These are phyloP conservation scores for Balaenoptera acutorostrata DNA, from an alignment of 2,113 vertebrate species.

Conservation along the genomic window DNA sequence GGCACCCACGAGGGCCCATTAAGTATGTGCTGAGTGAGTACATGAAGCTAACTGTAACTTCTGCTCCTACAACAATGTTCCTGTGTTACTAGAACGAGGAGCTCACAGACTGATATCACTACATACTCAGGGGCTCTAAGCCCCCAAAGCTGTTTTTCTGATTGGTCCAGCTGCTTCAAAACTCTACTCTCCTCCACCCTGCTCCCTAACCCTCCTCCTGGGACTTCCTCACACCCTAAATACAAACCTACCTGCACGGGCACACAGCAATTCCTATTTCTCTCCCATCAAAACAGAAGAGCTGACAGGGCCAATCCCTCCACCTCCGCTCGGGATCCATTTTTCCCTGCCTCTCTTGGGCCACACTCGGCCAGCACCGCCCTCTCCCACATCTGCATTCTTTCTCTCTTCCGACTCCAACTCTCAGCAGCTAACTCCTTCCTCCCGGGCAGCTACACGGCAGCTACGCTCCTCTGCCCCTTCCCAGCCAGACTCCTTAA, in stretches of 20 bases:
- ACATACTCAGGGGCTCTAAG: neutral
- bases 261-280: neutral
- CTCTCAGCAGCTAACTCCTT: neutral
- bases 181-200: neutral
- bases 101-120: neutral
- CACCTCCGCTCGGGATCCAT: neutral
- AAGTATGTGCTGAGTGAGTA: neutral
- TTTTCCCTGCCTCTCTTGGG: neutral
- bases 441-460: neutral
- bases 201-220: neutral
- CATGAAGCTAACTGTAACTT: neutral
- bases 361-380: neutral
- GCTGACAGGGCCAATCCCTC: neutral
- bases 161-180: neutral
- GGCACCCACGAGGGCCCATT: neutral
- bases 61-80: neutral
- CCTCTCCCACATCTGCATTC: too few species aligned
- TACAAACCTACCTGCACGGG: neutral
- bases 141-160: neutral
- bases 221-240: neutral
- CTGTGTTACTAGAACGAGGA: neutral
- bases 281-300: neutral
- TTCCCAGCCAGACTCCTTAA: neutral
- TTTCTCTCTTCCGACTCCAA: neutral
- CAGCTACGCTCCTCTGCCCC: neutral